Conservation (phyloP, 2,797 vertebrate genomes). For the Clarias platycephalus region DNA sequence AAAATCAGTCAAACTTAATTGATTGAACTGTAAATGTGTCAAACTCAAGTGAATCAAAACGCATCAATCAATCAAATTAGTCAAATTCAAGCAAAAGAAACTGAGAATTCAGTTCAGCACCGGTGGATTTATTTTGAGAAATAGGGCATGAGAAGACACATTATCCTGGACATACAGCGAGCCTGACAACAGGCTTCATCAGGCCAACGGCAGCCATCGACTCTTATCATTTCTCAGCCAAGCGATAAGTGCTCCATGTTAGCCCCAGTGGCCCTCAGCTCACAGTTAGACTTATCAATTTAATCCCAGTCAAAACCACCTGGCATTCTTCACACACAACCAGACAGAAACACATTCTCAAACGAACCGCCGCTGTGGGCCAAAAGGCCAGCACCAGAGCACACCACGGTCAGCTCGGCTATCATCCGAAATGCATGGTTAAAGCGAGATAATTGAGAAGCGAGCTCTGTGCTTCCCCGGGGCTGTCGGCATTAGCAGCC, state of each 20-base stretch:
- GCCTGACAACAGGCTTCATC: constrained; percentile 41
- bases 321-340: constrained; percentile 34
- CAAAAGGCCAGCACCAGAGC: not conserved
- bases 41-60: not conserved
- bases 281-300: constrained; percentile 34
- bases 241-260: constrained; percentile 40
- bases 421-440: constrained; percentile 34
- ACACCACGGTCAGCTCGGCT: not conserved
- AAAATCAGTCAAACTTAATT: not conserved
- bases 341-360: constrained; percentile 18
- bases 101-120: not conserved
- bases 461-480: constrained; percentile 4
- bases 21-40: not conserved
- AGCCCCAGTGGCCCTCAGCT: constrained; percentile 36
- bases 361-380: not conserved
- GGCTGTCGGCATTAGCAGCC: constrained; percentile 38
- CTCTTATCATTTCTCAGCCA: constrained; percentile 45
- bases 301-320: constrained; percentile 29
- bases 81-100: not conserved
- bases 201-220: constrained; percentile 21
- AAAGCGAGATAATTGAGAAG: constrained; percentile 49
- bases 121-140: not conserved
- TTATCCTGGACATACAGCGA: constrained; percentile 30
- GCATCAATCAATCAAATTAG: not conserved
- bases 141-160: not conserved